These are phyloP conservation scores for Natator depressus DNA, from an alignment of 2,113 vertebrate species.

Conservation along the genomic window DNA sequence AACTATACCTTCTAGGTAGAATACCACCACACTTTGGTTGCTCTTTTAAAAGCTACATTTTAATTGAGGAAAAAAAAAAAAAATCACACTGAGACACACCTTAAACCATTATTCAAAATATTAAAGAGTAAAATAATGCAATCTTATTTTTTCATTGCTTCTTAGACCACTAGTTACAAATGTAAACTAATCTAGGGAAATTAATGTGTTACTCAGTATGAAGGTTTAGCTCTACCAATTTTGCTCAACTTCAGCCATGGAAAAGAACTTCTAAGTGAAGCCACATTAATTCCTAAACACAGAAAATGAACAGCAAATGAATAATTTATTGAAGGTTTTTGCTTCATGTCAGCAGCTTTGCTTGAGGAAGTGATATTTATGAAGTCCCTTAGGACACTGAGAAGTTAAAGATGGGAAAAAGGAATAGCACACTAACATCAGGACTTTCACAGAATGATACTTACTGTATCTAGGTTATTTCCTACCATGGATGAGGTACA, in stretches of 20 bases:
- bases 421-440: neutral
- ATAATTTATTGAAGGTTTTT: slow-evolving; percentile 70
- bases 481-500: neutral
- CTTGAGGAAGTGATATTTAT: slow-evolving; percentile 71
- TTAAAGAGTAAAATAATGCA: neutral
- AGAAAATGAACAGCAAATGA: slow-evolving; percentile 63
- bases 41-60: neutral
- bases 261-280: slow-evolving; percentile 57
- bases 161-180: neutral
- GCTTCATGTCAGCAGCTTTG: slow-evolving; percentile 72
- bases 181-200: neutral
- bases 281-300: slow-evolving; percentile 69
- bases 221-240: slow-evolving; percentile 14
- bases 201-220: neutral
- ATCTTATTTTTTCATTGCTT: neutral
- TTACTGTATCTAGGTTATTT: neutral
- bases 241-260: neutral
- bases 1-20: neutral
- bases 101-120: neutral
- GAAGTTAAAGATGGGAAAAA: slow-evolving; percentile 42
- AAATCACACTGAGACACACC: neutral
- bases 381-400: slow-evolving; percentile 60
- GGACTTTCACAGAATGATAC: accelerated
- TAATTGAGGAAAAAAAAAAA: neutral
- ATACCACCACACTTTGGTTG: neutral